phyloP scores from a whole-genome alignment of 2,113 vertebrate species.

The Phocoena sinus region DNA sequence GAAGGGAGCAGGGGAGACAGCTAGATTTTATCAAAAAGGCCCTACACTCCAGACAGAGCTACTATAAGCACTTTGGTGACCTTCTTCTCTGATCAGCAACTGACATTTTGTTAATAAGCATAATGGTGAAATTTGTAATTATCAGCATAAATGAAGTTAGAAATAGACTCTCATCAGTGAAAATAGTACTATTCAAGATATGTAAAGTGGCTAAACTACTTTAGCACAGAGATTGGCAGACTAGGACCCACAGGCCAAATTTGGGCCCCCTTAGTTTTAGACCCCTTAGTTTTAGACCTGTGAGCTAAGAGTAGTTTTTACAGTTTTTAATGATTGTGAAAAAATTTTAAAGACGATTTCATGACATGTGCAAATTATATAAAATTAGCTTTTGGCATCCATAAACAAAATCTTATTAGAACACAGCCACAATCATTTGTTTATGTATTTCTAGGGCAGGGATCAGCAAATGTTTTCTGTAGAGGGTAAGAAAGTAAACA shows the following conservation, averaged over 20 bases:
- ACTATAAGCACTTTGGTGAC: not conserved
- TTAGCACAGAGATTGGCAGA: not conserved
- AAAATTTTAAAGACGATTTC: not conserved
- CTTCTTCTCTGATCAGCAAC: not conserved
- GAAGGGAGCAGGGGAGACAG: not conserved
- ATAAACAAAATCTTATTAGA: not conserved
- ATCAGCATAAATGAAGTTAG: not conserved
- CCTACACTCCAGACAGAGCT: not conserved
- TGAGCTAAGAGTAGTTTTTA: not conserved
- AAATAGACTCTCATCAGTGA: not conserved
- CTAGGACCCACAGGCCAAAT: not conserved
- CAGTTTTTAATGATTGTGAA: not conserved
- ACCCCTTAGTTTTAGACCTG: not conserved
- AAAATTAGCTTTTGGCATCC: not conserved
- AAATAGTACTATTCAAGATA: not conserved
- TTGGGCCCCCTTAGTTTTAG: not conserved
- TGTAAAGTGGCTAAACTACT: not conserved
- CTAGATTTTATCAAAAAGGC: not conserved
- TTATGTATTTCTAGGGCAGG: not conserved
- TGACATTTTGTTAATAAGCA: not conserved
- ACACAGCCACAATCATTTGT: not conserved
- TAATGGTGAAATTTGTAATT: not conserved
- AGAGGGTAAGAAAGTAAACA: not conserved
- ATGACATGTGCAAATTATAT: not conserved
- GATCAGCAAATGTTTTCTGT: not conserved